Evolutionary conservation across 2,888 invertebrate species (phyloP).

Genomic region (Incurvaria masculella): DNA sequence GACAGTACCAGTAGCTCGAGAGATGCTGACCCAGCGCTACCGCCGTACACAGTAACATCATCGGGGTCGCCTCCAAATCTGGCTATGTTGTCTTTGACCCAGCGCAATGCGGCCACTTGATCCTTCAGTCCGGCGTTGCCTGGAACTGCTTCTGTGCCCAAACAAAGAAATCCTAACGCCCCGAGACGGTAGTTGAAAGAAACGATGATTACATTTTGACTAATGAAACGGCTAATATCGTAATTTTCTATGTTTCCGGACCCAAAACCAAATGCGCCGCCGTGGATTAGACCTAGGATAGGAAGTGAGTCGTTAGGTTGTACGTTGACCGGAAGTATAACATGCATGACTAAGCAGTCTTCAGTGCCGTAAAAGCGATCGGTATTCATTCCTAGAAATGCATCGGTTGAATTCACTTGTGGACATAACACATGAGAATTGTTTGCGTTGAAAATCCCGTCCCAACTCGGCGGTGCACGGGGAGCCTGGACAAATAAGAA

Average conservation of each 20-base stretch:
- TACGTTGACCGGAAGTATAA: neutral
- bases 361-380: neutral
- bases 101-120: constrained; percentile 4
- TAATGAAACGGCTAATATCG: neutral
- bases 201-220: constrained; percentile 1
- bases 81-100: constrained; percentile 36
- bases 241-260: constrained; percentile 3
- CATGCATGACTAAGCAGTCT: constrained; percentile 4
- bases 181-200: constrained; percentile 11
- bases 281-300: constrained; percentile 1
- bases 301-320: neutral
- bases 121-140: constrained; percentile 11
- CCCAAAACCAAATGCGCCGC: neutral
- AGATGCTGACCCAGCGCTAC: neutral
- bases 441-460: constrained; percentile 1
- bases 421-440: neutral
- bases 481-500: constrained; percentile 1
- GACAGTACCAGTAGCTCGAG: neutral
- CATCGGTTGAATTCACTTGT: neutral
- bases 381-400: too few species aligned
- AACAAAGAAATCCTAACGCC: constrained; percentile 10
- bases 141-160: constrained; percentile 11
- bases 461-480: neutral
- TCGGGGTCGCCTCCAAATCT: constrained; percentile 37
- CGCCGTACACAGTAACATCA: constrained; percentile 3